Evolutionary conservation across 2,113 vertebrate species (phyloP).

Genomic region (Hyla sarda): DNA sequence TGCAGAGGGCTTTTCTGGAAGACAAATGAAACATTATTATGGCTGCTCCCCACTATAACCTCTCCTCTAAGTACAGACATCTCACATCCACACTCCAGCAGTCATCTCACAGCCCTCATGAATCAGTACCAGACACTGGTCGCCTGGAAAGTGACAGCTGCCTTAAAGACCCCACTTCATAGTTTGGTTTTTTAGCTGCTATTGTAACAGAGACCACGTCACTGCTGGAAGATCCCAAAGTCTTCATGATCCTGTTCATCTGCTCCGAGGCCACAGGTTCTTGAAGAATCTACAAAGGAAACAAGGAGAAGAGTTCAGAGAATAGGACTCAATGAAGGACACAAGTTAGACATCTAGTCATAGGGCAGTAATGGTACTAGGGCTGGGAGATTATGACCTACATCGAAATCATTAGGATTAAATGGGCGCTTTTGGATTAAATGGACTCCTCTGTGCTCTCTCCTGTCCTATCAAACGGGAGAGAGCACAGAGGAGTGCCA

Average conservation of each 20-base stretch:
- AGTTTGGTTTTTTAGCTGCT: slow-evolving; percentile 87
- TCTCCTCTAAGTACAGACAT: not conserved
- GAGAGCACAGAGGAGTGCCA: too few species aligned
- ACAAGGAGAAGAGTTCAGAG: not conserved
- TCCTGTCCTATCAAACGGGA: too few species aligned
- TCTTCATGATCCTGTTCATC: slow-evolving; percentile 61
- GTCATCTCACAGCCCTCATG: not conserved
- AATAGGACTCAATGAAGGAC: too few species aligned
- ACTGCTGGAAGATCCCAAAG: slow-evolving; percentile 74
- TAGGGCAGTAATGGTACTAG: too few species aligned
- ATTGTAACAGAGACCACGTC: slow-evolving; percentile 74
- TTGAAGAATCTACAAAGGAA: slow-evolving; percentile 74
- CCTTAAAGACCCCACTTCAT: slow-evolving; percentile 90
- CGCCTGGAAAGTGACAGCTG: slow-evolving; percentile 70
- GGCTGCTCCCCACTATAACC: not conserved
- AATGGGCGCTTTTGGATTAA: too few species aligned
- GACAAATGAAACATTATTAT: slow-evolving; percentile 18
- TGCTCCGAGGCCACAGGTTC: slow-evolving; percentile 71
- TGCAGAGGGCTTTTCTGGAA: slow-evolving; percentile 80
- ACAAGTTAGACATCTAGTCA: not conserved
- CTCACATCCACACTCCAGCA: not conserved
- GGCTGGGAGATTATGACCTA: too few species aligned
- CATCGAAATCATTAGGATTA: too few species aligned
- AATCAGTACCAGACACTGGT: not conserved
- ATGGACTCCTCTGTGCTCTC: too few species aligned